phyloP scores from a whole-genome alignment of 2,888 invertebrate genomes.

The Aricia artaxerxes region DNA sequence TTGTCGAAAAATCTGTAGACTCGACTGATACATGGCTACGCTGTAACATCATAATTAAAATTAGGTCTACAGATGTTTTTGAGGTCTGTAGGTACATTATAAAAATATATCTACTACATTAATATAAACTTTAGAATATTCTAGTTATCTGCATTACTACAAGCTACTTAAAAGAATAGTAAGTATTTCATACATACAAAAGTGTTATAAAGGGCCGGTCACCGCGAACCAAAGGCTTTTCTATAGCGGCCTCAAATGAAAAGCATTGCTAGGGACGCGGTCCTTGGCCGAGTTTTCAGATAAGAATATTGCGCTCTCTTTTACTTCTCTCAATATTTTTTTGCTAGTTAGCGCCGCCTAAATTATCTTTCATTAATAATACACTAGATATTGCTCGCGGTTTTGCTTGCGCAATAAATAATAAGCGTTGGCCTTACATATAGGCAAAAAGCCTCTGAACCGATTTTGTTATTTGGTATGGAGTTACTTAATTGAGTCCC shows the following conservation, averaged over 20 bases:
- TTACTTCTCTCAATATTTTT: neutral
- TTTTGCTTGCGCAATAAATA: too few species aligned
- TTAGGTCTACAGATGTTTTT: too few species aligned
- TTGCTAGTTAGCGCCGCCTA: neutral
- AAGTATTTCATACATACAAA: neutral
- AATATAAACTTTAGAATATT: neutral
- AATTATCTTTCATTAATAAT: neutral
- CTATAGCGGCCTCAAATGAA: conserved; percentile 21
- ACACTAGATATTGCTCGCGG: neutral
- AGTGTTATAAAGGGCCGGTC: conserved; percentile 16
- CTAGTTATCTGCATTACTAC: neutral
- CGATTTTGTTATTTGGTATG: too few species aligned
- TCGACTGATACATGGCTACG: too few species aligned
- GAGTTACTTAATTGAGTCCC: too few species aligned
- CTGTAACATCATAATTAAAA: too few species aligned
- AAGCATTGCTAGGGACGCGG: conserved; percentile 21
- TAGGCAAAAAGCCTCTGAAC: too few species aligned
- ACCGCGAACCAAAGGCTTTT: conserved; percentile 1
- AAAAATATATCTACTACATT: too few species aligned
- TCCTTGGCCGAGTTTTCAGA: conserved; percentile 26
- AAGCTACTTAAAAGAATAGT: neutral
- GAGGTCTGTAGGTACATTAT: too few species aligned
- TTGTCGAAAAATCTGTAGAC: too few species aligned
- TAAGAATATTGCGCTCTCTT: conserved; percentile 7
- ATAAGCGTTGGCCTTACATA: too few species aligned